Evolutionary conservation across 53 echinoderm and acorn worm species (phyloP), one percentile per base, ranked within the genome.

Genomic region (Patiria pectinifera): DNA sequence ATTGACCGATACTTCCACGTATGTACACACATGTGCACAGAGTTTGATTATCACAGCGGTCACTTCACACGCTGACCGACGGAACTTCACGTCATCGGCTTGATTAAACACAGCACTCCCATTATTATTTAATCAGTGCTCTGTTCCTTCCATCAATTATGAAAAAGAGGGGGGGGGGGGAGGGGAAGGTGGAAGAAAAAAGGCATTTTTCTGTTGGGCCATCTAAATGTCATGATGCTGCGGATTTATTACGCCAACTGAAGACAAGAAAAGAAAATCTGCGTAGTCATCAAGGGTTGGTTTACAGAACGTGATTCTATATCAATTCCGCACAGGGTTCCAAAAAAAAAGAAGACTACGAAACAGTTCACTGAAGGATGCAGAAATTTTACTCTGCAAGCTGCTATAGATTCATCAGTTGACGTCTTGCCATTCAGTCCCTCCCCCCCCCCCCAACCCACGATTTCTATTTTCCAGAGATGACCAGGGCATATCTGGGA

Each of bases 31-130:
- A n/a, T 74, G 74, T 18, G 74, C 74, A 74, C 0, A 2, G 24
- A 74, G 74, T 74, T 70, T 70, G 70, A 70, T 70, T 70, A 70
- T 70, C 70, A 21, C 21, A 70, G 70, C 70, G 21, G 70, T 70
- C 70, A 70, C 14, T 4, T 16, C 70, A n/a, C 22, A 74, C 74
- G 19, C 74, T 74, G 74, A 74, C 74, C 24, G 11, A 4, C 74
- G 9, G 24, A 53, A 53, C 8, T 11, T 15, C 3, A 21, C 69
- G 16, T 21, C 16, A 69, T 13, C 16, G 24, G 74, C 74, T 74
- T 74, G 74, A 74, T 74, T 74, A 23, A 24, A 74, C 74, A 23
- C 74, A 74, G 74, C 74, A 74, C 10, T n/a, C n/a, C 24, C 74
- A 74, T 74, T 74, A 74, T 74, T 74, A 24, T 70, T 70, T 70